These are phyloP conservation scores for Acronicta psi DNA, from an alignment of 2,888 invertebrate species.

Conservation along the genomic window DNA sequence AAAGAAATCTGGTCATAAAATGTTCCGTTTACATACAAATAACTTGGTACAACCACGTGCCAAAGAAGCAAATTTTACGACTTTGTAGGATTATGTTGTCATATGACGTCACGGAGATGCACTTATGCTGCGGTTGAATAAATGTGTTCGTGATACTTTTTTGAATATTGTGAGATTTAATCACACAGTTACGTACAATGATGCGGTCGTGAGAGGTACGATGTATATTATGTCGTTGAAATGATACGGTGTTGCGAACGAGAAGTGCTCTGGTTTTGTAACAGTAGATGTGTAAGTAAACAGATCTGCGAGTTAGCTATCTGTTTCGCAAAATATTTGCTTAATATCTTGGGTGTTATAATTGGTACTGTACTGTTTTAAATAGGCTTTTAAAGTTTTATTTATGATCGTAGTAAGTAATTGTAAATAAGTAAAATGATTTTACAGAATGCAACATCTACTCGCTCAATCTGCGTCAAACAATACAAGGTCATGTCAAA, in stretches of 20 bases:
- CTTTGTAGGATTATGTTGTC: constrained; percentile 44
- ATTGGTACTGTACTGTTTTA: too few species aligned
- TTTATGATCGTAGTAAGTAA: too few species aligned
- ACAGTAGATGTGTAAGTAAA: constrained; percentile 38
- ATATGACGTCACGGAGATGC: constrained; percentile 41
- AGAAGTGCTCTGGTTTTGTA: constrained; percentile 34
- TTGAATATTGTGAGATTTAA: constrained; percentile 44
- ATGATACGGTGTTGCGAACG: constrained; percentile 24
- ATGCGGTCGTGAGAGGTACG: constrained; percentile 22
- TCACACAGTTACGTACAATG: constrained; percentile 44
- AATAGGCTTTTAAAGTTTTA: too few species aligned
- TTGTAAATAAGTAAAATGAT: background rate
- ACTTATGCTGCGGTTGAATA: constrained; percentile 28
- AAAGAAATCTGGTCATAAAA: constrained; percentile 25
- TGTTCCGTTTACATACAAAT: constrained; percentile 21
- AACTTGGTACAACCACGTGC: constrained; percentile 19
- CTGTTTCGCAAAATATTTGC: constrained; percentile 19
- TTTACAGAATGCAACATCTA: background rate
- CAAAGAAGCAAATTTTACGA: constrained; percentile 37
- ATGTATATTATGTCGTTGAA: constrained; percentile 33
- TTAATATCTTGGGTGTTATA: too few species aligned
- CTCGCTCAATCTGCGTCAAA: constrained; percentile 8
- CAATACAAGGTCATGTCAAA: constrained; percentile 46
- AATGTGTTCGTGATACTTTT: constrained; percentile 41
- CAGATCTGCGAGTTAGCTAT: constrained; percentile 28